Evolutionary conservation across 2,113 vertebrate genomes (phyloP), one percentile per base, ranked within the genome.

Genomic region (Willisornis vidua): DNA sequence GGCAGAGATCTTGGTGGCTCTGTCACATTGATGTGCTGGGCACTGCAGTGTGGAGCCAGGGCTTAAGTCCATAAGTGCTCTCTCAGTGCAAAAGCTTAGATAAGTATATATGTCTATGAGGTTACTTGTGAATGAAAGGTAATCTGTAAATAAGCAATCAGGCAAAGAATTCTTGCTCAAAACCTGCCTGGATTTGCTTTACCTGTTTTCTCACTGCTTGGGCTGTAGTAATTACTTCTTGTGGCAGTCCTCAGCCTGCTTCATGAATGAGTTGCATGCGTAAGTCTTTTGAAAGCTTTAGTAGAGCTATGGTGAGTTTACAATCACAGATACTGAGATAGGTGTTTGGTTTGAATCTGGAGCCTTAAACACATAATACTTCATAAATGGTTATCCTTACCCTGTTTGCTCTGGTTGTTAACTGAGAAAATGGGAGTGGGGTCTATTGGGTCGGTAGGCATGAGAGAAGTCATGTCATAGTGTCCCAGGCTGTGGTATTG

Each of bases 121-220:
- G 35, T 77, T 88, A 49, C 48, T 52, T 15, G 33, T 71, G 72
- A 87, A 87, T 80, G 58, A 76, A 54, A 87, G 12, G 22, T 68
- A 87, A 78, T 74, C 90, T 85, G 78, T 72, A 90, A 71, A 86
- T 48, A 84, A 55, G 86, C 83, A 86, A 63, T 65, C 9, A 15
- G 72, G 88, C 76, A 79, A 83, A 92, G 57, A 93, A 58, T 73
- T 96, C 63, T 55, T 85, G 78, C 67, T 79, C 63, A 25, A 85
- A 96, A 93, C 93, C 48, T 95, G 94, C 59, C 75, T 90, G 89
- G 93, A 85, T 97, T 90, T 96, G 96, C 82, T 93, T 83, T 97
- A 79, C 81, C 39, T 87, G 75, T 94, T 95, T 96, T 96, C 63
- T 95, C 51, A 85, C 35, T 0, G 3, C 71, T 85, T 62, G 57